Evolutionary conservation across 2,797 vertebrate species (phyloP).

Genomic region (Pipistrellus pipistrellus): DNA sequence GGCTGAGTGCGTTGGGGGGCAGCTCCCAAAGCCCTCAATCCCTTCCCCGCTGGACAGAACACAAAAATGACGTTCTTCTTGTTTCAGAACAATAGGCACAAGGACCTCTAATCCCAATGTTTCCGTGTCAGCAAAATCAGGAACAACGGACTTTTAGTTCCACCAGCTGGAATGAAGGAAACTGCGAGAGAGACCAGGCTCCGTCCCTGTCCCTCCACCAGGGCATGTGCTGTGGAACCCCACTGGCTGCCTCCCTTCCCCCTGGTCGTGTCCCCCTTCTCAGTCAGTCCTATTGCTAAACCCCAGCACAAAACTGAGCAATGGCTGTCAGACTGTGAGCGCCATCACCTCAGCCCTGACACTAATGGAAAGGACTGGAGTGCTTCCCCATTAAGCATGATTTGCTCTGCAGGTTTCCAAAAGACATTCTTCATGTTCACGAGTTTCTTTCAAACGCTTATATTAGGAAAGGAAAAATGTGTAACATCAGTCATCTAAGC

Average conservation of each 20-base stretch:
- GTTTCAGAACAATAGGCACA: not conserved
- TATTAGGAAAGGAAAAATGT: constrained; percentile 47
- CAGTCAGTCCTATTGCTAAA: not conserved
- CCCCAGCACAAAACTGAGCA: not conserved
- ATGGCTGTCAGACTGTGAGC: not conserved
- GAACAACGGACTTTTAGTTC: not conserved
- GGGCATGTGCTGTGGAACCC: not conserved
- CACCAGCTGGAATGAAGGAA: not conserved
- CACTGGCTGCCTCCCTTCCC: not conserved
- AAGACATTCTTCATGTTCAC: constrained; percentile 25
- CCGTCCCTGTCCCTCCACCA: too few relatives aligned
- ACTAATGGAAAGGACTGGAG: constrained; percentile 35
- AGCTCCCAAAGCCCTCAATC: not conserved
- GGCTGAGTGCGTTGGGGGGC: too few relatives aligned
- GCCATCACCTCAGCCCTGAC: not conserved
- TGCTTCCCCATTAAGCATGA: constrained; percentile 23
- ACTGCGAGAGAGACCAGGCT: not conserved
- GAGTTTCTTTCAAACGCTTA: constrained; percentile 46
- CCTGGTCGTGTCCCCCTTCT: not conserved
- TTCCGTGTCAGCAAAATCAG: not conserved
- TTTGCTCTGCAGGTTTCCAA: constrained; percentile 62
- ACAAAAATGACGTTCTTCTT: not conserved
- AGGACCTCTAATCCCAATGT: not conserved
- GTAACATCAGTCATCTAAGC: constrained; percentile 3
- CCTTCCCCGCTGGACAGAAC: not conserved